Conservation (phyloP, 2,113 vertebrate genomes). For the Pseudopipra pipra region DNA sequence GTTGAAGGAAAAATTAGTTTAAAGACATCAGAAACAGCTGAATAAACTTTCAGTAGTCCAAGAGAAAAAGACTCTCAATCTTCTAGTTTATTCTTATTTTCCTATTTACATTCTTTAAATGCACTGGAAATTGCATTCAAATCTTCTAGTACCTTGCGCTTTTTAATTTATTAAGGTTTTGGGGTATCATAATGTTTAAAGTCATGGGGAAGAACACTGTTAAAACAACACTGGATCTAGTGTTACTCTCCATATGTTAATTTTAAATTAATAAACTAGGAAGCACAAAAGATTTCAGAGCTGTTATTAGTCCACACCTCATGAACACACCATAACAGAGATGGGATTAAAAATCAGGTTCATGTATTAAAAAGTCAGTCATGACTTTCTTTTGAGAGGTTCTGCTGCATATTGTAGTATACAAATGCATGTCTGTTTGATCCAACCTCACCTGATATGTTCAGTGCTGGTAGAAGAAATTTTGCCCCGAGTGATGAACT, state of each 20-base stretch:
- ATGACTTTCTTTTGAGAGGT: neutral
- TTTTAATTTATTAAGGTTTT: neutral
- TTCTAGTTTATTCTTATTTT: conserved; percentile 52
- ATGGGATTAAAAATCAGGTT: neutral
- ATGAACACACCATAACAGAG: neutral
- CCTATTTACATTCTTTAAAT: conserved; percentile 58
- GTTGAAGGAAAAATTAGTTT: conserved; percentile 70
- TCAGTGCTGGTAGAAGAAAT: neutral
- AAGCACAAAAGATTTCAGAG: neutral
- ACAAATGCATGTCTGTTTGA: neutral
- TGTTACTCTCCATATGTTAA: neutral
- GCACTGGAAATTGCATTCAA: neutral
- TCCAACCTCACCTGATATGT: neutral
- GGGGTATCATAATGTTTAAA: neutral
- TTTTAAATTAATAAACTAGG: neutral
- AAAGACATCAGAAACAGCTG: conserved; percentile 79
- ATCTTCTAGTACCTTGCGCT: neutral
- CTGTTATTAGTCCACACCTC: neutral
- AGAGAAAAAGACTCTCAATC: conserved; percentile 37
- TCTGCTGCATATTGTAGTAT: neutral
- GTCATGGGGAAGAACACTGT: neutral
- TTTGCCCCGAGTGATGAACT: neutral
- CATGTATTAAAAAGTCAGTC: neutral
- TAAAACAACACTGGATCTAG: neutral
- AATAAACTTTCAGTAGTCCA: conserved; percentile 76